These are phyloP conservation scores for Apeltes quadracus DNA, from an alignment of 2,113 vertebrate genomes.

Conservation along the genomic window DNA sequence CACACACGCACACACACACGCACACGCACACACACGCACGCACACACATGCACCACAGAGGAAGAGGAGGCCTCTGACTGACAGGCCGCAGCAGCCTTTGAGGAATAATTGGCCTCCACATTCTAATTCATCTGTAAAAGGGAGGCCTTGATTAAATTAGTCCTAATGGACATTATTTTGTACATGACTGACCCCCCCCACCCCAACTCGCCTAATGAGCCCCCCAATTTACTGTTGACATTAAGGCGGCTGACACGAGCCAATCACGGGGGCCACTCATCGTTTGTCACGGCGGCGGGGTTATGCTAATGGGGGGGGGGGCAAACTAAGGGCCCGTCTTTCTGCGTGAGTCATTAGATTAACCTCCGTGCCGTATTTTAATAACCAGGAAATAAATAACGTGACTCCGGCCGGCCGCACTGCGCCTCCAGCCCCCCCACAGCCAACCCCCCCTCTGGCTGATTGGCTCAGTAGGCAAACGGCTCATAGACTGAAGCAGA, in stretches of 20 bases:
- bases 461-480: conserved; percentile 68
- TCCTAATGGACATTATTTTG: conserved; percentile 96
- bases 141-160: conserved; percentile 96
- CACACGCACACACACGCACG: conserved; percentile 34
- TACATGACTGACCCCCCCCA: conserved; percentile 88
- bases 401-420: conserved; percentile 26
- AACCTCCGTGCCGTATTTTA: conserved; percentile 59
- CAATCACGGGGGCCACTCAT: conserved; percentile 71
- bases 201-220: conserved; percentile 83
- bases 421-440: not conserved
- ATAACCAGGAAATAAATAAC: conserved; percentile 78
- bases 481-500: conserved; percentile 46
- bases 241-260: conserved; percentile 83
- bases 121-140: conserved; percentile 96
- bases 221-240: conserved; percentile 90
- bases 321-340: conserved; percentile 75
- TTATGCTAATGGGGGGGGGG: conserved; percentile 78
- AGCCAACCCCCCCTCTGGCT: conserved; percentile 41
- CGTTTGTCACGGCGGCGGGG: conserved; percentile 77
- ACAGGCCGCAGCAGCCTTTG: conserved; percentile 81
- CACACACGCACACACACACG: conserved; percentile 35
- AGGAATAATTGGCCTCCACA: conserved; percentile 94
- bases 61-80: conserved; percentile 76
- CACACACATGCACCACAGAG: conserved; percentile 11
- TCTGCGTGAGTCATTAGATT: conserved; percentile 78